Conservation (phyloP, 2,113 vertebrate genomes). For the Rhinopomastus cyanomelas region DNA sequence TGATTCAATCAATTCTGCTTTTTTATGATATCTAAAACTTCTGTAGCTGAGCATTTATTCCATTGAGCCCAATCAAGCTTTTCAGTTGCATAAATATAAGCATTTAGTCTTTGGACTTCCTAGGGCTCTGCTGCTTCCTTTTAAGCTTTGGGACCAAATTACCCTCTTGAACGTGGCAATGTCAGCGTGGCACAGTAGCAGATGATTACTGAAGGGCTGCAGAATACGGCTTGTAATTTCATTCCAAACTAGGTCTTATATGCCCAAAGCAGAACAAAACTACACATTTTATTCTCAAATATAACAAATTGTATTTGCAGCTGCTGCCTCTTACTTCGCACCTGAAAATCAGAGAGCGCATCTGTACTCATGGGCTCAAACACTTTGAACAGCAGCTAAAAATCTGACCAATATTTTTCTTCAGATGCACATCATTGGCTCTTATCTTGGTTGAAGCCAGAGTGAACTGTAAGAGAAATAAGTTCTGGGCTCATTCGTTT, state of each 20-base stretch:
- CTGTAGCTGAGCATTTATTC: not conserved
- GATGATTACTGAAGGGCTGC: not conserved
- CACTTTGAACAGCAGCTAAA: not conserved
- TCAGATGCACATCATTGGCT: not conserved
- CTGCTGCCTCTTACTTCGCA: not conserved
- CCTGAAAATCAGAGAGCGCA: not conserved
- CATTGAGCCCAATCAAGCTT: not conserved
- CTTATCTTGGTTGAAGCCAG: not conserved
- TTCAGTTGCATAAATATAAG: not conserved
- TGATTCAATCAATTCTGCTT: not conserved
- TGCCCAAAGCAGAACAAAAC: not conserved
- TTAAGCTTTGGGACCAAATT: not conserved
- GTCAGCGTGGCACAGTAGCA: not conserved
- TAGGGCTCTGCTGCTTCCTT: not conserved
- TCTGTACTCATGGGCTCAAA: not conserved
- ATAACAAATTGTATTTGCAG: not conserved
- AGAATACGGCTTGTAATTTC: not conserved
- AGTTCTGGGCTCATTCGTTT: not conserved
- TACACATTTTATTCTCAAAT: not conserved
- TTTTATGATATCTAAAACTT: not conserved
- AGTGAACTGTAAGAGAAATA: not conserved
- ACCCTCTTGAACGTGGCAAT: not conserved
- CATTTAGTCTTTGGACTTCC: slow-evolving; percentile 11
- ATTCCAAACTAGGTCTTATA: not conserved
- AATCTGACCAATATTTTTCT: not conserved